These are phyloP conservation scores for Tribolium castaneum DNA, from an alignment of 1,140 invertebrate genomes.

Conservation along the genomic window DNA sequence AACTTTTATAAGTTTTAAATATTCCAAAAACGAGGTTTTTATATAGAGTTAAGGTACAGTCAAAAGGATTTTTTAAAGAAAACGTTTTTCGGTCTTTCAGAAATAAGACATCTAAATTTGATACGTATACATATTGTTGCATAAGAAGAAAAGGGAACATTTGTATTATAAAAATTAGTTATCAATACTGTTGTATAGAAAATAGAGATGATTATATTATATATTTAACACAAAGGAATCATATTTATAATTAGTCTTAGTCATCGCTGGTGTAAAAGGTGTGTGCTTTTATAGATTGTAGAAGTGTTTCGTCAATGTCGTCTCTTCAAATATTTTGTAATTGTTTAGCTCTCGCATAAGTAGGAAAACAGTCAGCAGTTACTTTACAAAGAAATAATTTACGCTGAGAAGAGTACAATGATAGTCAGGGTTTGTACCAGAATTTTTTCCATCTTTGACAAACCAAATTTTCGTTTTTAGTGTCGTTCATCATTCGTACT, in stretches of 20 bases:
- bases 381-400: constrained; percentile 12
- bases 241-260: constrained; percentile 60
- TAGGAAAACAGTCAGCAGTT: constrained; percentile 34
- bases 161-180: constrained; percentile 60
- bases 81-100: constrained; percentile 44
- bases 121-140: constrained; percentile 60
- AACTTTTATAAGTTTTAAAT: constrained; percentile 9
- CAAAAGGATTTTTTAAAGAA: constrained; percentile 44
- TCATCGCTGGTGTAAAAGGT: constrained; percentile 62
- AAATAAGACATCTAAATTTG: constrained; percentile 51
- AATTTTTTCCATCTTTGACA: constrained; percentile 17
- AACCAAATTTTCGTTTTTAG: constrained; percentile 45
- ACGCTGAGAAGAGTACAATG: constrained; percentile 40
- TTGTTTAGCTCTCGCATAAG: constrained; percentile 36
- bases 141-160: constrained; percentile 60
- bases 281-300: constrained; percentile 62
- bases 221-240: constrained; percentile 60
- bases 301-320: constrained; percentile 55
- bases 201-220: constrained; percentile 59
- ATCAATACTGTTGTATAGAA: constrained; percentile 61
- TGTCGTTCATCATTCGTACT: constrained; percentile 42
- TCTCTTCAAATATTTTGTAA: constrained; percentile 49
- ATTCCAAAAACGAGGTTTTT: constrained; percentile 20
- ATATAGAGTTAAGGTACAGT: constrained; percentile 40
- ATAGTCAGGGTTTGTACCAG: constrained; percentile 36